A percentile compares a stretch with the other conserved stretches of the same genome.
Evolutionary conservation across 2,113 vertebrate genomes (phyloP).

Genomic region (Casuarius casuarius): DNA sequence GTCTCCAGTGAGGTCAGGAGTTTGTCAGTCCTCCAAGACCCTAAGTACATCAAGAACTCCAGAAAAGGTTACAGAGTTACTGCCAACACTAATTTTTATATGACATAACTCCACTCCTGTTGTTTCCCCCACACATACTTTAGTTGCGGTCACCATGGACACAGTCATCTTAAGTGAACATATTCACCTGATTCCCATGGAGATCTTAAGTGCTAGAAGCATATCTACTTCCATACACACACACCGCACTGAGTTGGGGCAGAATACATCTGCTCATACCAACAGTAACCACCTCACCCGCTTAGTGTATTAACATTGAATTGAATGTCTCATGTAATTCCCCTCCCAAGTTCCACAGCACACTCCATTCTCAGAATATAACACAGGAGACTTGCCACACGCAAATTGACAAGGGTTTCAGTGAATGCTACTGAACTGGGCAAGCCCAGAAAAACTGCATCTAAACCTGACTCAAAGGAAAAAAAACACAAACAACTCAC

Average conservation of each 20-base stretch:
- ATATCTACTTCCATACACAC: neutral
- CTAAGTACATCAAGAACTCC: neutral
- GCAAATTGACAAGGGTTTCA: neutral
- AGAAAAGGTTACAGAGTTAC: neutral
- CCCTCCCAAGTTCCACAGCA: neutral
- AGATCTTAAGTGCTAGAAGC: neutral
- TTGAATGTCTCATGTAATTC: neutral
- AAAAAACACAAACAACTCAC: neutral
- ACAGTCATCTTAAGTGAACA: neutral
- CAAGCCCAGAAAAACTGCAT: neutral
- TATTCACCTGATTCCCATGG: neutral
- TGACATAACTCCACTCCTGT: neutral
- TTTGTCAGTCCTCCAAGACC: neutral
- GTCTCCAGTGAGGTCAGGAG: neutral
- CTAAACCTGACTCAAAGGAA: neutral
- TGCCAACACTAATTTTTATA: neutral
- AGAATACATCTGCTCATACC: neutral
- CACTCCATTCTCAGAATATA: neutral
- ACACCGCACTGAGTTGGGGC: neutral
- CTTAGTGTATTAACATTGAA: neutral
- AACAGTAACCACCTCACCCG: neutral
- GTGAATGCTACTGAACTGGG: neutral
- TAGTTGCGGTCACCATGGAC: neutral
- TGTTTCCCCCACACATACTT: neutral
- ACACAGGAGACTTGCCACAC: neutral